A percentile compares a stretch with the other conserved stretches of the same genome.
Conservation (phyloP, 2,888 invertebrate genomes). For the Aspidiotus destructor region DNA sequence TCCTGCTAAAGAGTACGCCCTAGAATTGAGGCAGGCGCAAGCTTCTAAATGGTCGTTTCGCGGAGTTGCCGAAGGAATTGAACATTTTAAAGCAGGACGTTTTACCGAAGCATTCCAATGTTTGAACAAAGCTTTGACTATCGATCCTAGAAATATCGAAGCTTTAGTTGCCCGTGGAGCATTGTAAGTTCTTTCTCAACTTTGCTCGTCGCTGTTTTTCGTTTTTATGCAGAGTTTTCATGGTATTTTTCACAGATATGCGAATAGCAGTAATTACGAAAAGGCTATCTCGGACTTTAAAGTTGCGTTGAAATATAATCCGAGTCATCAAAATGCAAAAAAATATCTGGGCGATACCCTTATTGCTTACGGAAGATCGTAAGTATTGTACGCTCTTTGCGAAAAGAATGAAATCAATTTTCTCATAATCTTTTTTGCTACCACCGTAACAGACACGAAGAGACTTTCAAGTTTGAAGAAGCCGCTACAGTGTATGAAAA, state of each 20-base stretch:
- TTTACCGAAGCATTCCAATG: conserved; percentile 92
- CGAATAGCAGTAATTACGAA: conserved; percentile 85
- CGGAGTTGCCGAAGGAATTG: conserved; percentile 89
- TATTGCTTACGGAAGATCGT: conserved; percentile 68
- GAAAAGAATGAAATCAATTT: not conserved
- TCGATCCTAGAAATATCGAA: conserved; percentile 85
- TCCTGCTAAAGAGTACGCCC: conserved; percentile 68
- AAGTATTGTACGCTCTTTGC: conserved; percentile 17
- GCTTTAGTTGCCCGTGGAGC: conserved; percentile 86
- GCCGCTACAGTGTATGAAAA: conserved; percentile 76
- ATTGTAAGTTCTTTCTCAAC: conserved; percentile 41
- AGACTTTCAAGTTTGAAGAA: conserved; percentile 66
- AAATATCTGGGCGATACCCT: conserved; percentile 90
- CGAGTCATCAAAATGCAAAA: conserved; percentile 81
- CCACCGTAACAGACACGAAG: conserved; percentile 7
- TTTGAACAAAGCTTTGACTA: conserved; percentile 82
- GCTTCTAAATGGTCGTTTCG: conserved; percentile 90
- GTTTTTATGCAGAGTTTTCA: conserved; percentile 6
- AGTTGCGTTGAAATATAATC: conserved; percentile 76
- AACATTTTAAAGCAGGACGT: conserved; percentile 84
- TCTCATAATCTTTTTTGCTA: not conserved
- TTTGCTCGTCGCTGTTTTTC: conserved; percentile 17
- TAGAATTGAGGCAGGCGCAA: conserved; percentile 76
- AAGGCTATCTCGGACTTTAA: conserved; percentile 93
- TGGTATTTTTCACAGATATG: conserved; percentile 48